Percentiles rank a stretch among this genome's conserved stretches.
These are phyloP conservation scores for Squalus acanthias DNA, from an alignment of 2,797 vertebrate species.

Conservation along the genomic window DNA sequence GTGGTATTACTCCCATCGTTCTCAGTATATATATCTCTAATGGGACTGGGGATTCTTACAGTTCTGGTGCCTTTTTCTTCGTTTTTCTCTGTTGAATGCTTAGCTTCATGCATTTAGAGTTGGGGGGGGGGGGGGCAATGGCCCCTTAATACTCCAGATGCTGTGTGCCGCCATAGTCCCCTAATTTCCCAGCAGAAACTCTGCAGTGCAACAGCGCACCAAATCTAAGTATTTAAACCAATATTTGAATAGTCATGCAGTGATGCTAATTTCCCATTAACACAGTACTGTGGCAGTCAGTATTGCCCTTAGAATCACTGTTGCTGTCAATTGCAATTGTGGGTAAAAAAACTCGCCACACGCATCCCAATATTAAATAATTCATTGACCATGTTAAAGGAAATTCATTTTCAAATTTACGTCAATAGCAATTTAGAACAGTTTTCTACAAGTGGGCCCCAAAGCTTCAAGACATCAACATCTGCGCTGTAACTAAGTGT, in stretches of 20 bases:
- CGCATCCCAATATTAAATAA: not conserved
- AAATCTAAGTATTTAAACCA: not conserved
- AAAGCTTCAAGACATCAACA: not conserved
- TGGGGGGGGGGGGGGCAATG: not conserved
- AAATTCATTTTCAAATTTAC: not conserved
- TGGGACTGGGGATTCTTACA: not conserved
- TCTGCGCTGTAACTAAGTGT: not conserved
- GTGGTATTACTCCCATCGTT: not conserved
- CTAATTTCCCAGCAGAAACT: not conserved
- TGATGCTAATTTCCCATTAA: slow-evolving; percentile 4
- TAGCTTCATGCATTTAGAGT: not conserved
- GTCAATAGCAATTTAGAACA: not conserved
- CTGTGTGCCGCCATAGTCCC: not conserved
- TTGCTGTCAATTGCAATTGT: not conserved
- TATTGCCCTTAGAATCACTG: not conserved
- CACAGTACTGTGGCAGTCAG: not conserved
- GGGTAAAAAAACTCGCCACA: not conserved
- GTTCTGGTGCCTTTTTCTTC: not conserved
- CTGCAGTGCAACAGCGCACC: not conserved
- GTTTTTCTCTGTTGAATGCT: not conserved
- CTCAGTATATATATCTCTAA: not conserved
- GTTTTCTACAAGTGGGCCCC: not conserved
- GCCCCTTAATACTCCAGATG: not conserved
- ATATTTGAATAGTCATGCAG: slow-evolving; percentile 11
- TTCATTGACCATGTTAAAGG: not conserved